Evolutionary conservation across 2,888 invertebrate genomes (phyloP).

Genomic region (Zhuqinia jingwanae): DNA sequence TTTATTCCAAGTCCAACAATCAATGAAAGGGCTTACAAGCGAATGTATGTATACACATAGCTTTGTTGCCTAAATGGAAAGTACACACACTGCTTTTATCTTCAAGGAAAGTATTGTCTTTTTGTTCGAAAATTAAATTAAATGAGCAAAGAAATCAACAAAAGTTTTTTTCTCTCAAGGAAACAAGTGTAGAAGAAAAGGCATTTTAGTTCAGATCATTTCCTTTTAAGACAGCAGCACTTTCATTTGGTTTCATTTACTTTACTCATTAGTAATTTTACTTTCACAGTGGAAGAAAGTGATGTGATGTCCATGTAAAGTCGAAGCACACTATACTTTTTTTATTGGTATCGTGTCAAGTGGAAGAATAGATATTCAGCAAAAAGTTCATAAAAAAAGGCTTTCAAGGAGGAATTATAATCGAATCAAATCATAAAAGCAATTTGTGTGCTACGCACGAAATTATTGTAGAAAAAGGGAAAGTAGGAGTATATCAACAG

Average conservation of each 20-base stretch:
- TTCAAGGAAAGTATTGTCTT: constrained; percentile 6
- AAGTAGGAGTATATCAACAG: too few species aligned
- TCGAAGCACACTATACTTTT: too few species aligned
- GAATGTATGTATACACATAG: too few species aligned
- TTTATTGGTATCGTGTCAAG: neutral
- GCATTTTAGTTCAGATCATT: constrained; percentile 8
- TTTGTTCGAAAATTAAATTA: neutral
- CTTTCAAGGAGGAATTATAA: constrained; percentile 25
- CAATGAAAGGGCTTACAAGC: too few species aligned
- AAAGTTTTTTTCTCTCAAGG: neutral
- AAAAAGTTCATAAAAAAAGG: neutral
- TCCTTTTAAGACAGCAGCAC: neutral
- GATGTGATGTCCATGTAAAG: neutral
- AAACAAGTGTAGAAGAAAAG: too few species aligned
- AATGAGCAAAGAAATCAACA: neutral
- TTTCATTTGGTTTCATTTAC: neutral
- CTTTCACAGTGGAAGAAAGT: neutral
- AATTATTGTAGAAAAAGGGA: too few species aligned
- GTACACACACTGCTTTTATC: too few species aligned
- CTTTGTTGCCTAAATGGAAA: constrained; percentile 1
- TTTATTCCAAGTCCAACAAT: too few species aligned
- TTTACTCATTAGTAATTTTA: constrained; percentile 15
- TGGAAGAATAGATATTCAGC: neutral
- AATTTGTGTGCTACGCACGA: neutral
- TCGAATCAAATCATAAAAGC: constrained; percentile 37